Base-by-base conservation (phyloP, 2,888 invertebrate species). In the Drosophila paranaensis region DNA sequence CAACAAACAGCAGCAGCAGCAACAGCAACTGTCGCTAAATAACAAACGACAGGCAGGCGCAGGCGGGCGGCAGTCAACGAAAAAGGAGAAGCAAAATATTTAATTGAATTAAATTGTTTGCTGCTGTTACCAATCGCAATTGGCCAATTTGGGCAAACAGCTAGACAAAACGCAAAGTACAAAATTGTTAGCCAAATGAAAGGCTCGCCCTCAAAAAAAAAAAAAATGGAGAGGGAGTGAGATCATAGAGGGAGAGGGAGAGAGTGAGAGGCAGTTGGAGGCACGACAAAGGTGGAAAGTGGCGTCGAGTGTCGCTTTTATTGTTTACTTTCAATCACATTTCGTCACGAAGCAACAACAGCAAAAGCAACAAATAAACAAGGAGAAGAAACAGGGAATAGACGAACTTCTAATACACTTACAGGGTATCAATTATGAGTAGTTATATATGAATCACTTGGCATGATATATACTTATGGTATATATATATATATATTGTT, bases 271-370 rank as follows among this genome's bases (percentile, higher is more conserved):
- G 43, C 46, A 60, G 55, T 40, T 11, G 45, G 63, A 51, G 66
- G 62, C 70, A 82, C 57, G 60, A 56, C 60, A 46, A 74, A 79
- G 77, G 81, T 89, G 87, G 81, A 84, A 89, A 87, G 82, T 82
- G 77, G 71, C 76, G 72, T 74, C 68, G 86, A 85, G 86, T 86
- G 86, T 86, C 79, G 90, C 88, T 88, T 89, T 86, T 88, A 81
- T 89, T 90, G 90, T 91, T 91, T 91, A 88, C 88, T 90, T 91
- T 91, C 90, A 91, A 91, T 91, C 91, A 91, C 89, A 90, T 91
- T 91, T 91, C 90, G 91, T 91, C 91, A 91, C 91, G 91, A 91
- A 84, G 88, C 58, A 77, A 58, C 61, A 75, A 20, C 60, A 75
- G 20, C 72, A 79, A 10, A 39, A 54, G 6, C 40, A 54, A 37